These are phyloP conservation scores for Tragelaphus imberbis DNA, from an alignment of 2,113 vertebrate genomes.

Conservation along the genomic window DNA sequence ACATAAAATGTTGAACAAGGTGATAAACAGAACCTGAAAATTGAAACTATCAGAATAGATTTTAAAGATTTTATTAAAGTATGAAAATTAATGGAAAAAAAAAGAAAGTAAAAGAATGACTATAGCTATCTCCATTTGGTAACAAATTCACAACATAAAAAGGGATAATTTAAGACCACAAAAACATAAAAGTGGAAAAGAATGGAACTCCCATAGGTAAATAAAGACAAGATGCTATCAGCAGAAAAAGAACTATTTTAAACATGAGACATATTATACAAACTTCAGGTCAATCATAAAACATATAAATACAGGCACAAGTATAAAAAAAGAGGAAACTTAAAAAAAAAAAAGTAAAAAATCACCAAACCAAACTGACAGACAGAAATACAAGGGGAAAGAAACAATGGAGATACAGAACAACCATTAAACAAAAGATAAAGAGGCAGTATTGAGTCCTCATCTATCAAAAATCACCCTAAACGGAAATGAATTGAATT, in stretches of 20 bases:
- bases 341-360: neutral
- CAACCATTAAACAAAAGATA: neutral
- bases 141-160: neutral
- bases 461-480: neutral
- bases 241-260: neutral
- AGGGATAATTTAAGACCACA: neutral
- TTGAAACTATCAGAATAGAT: neutral
- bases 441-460: neutral
- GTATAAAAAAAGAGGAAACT: neutral
- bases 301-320: neutral
- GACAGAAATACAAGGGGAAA: neutral
- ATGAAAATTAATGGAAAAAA: neutral
- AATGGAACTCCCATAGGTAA: neutral
- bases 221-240: neutral
- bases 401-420: neutral
- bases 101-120: neutral
- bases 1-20: neutral
- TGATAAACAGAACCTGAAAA: neutral
- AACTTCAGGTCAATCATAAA: neutral
- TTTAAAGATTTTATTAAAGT: neutral
- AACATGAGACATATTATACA: neutral
- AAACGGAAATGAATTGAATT: neutral
- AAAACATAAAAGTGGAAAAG: neutral
- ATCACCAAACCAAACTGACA: neutral
- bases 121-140: neutral